Base-by-base conservation (phyloP, 2,797 vertebrate species). In the Labroides dimidiatus region DNA sequence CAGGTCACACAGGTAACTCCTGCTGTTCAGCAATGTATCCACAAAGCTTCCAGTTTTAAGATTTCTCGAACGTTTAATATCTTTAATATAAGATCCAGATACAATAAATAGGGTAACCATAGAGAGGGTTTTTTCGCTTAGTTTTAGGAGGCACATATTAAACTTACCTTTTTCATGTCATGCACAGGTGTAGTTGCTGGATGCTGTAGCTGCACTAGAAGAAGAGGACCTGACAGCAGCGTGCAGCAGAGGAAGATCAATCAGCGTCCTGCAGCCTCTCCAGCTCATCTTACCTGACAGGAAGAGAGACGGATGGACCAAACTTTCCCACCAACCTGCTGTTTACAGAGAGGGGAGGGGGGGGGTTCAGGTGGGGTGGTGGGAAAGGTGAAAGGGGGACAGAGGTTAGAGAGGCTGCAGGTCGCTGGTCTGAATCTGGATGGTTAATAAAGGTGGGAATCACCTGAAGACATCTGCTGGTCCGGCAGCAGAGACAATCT, bases 271-370 rank as follows among this genome's bases (percentile, higher is more conserved):
- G 52, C 68, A 47, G 66, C 56, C 11, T 0, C 47, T 42, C 64
- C 24, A 19, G 45, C 73, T 86, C 76, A 72, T 55, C 73, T 86
- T 80, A 80, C 84, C 63, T 78, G 81, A 80, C 84, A 84, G 78
- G 73, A 78, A 83, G 72, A 43, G 83, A 81, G 75, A 83, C 39
- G 73, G 71, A 72, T 77, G 70, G 52, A 58, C 19, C 53, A 30
- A 75, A 86, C 81, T 81, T 86, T 86, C 84, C 81, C 84, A 86
- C 81, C 75, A 51, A 13, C 37, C 67, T 45, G 56, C 36, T 83
- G 84, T 83, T 81, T 81, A 83, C 84, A 78, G 69, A 74, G 65
- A 11, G 0, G 53, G 33, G 42, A 11, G 37, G 37, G 48, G 17
- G 1, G 51, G 65, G 16, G 4, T 14, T 19, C 21, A 23, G 21